Evolutionary conservation across 2,113 vertebrate genomes (phyloP).

Genomic region (Eira barbara): DNA sequence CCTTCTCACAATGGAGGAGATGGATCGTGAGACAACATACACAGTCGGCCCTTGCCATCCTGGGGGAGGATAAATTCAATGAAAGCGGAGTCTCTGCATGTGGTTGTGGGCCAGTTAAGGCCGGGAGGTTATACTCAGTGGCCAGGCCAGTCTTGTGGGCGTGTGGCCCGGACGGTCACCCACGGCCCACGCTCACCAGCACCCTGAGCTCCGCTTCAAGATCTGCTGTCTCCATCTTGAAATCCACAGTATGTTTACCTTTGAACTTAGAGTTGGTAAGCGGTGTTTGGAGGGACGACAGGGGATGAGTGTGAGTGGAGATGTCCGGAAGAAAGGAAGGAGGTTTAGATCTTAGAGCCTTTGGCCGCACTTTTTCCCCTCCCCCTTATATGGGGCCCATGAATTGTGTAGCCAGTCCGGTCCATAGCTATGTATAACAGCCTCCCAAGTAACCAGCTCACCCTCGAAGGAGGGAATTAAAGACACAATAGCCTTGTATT

Average conservation of each 20-base stretch:
- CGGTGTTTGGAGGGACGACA: background rate
- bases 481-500: background rate
- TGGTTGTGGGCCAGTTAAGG: background rate
- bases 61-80: background rate
- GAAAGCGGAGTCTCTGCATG: background rate
- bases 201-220: background rate
- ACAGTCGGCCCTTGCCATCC: background rate
- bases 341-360: background rate
- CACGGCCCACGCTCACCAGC: background rate
- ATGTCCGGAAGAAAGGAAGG: background rate
- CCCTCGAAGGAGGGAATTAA: background rate
- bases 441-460: background rate
- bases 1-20: background rate
- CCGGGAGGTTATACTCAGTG: background rate
- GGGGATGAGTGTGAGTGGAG: background rate
- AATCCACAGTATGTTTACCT: background rate
- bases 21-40: background rate
- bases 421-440: background rate
- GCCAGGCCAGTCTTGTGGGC: rapidly evolving
- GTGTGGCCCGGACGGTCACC: rapidly evolving
- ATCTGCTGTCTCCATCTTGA: background rate
- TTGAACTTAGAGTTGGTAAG: background rate
- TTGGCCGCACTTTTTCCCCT: background rate
- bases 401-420: background rate
- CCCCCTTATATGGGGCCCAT: background rate